Conservation (phyloP, 2,113 vertebrate genomes). For the Ctenomys sociabilis region DNA sequence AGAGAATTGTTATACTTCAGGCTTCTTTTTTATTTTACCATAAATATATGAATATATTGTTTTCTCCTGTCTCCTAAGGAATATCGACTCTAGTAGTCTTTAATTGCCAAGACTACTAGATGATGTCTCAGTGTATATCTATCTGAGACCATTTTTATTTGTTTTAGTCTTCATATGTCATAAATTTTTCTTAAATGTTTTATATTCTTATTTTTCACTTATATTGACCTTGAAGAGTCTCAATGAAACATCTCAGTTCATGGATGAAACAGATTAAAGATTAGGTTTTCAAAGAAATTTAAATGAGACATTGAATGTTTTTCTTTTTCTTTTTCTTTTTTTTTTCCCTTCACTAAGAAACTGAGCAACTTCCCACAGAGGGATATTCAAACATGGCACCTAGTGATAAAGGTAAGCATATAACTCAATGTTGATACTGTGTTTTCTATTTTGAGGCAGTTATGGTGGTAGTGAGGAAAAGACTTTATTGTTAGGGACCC, state of each 20-base stretch:
- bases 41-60: not conserved
- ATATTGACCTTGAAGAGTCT: not conserved
- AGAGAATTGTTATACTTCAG: not conserved
- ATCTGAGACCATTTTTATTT: conserved; percentile 3
- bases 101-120: no score
- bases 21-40: conserved; percentile 8
- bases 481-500: not conserved
- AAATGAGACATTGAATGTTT: not conserved
- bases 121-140: not conserved
- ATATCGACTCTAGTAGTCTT: not conserved
- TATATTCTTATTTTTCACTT: not conserved
- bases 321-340: not conserved
- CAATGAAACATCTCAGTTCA: not conserved
- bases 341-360: not conserved
- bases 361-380: not conserved
- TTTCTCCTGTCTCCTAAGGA: not conserved
- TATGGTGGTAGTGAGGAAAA: not conserved
- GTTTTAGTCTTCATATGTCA: not conserved
- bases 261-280: not conserved
- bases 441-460: not conserved
- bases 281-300: not conserved
- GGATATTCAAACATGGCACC: not conserved
- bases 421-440: not conserved
- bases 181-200: not conserved
- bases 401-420: fast-evolving